Evolutionary conservation across 2,888 invertebrate genomes (phyloP).

Genomic region (Nomada flava): DNA sequence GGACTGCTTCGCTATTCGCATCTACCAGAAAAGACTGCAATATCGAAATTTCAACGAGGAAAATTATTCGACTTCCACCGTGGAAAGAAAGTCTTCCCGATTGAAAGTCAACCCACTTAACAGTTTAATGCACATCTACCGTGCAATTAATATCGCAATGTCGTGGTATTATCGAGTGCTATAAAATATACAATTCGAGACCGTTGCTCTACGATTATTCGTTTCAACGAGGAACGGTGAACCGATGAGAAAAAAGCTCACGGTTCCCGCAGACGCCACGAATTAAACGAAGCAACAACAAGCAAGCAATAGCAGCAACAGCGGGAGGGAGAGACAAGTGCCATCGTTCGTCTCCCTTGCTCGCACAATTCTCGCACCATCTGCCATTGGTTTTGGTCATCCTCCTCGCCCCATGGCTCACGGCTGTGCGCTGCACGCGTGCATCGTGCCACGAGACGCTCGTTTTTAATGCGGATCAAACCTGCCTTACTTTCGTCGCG

Average conservation of each 20-base stretch:
- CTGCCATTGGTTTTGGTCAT: conserved; percentile 59
- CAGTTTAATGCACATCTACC: too few relatives aligned
- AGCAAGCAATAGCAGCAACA: conserved; percentile 40
- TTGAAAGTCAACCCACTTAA: too few relatives aligned
- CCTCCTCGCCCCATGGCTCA: conserved; percentile 40
- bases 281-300: conserved; percentile 42
- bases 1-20: too few relatives aligned
- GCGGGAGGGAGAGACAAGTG: conserved; percentile 75
- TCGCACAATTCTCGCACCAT: conserved; percentile 52
- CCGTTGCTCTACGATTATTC: too few relatives aligned
- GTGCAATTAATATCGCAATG: too few relatives aligned
- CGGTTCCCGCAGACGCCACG: conserved; percentile 7
- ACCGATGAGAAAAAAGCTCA: neutral
- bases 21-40: too few relatives aligned
- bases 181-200: too few relatives aligned
- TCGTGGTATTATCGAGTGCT: too few relatives aligned
- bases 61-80: too few relatives aligned
- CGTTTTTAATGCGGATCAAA: conserved; percentile 52
- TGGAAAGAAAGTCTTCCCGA: too few relatives aligned
- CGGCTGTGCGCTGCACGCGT: conserved; percentile 50
- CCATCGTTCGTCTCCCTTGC: conserved; percentile 33
- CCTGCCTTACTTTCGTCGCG: conserved; percentile 46
- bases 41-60: too few relatives aligned
- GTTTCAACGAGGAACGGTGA: too few relatives aligned
- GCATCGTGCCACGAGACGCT: conserved; percentile 52